Evolutionary conservation across 1,140 invertebrate genomes (phyloP).

Genomic region (Drosophila tropicalis): DNA sequence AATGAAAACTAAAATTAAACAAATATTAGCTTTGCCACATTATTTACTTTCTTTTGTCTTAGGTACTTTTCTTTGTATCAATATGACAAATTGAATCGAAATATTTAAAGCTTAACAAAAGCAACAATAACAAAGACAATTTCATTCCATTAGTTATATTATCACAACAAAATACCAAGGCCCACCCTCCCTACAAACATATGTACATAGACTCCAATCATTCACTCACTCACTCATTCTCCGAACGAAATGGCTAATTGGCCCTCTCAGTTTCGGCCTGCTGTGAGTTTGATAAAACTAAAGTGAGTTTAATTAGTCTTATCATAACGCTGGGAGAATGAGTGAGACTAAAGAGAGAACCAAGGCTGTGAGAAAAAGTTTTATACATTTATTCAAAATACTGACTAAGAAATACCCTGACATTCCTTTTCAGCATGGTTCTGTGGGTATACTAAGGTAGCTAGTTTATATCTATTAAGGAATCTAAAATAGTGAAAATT

Average conservation of each 20-base stretch:
- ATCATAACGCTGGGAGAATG: conserved; percentile 32
- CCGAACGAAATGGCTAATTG: conserved; percentile 39
- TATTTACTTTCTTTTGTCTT: not conserved
- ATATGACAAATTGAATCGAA: conserved; percentile 26
- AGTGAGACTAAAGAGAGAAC: conserved; percentile 14
- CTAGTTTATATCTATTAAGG: too few species aligned
- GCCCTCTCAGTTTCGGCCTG: conserved; percentile 39
- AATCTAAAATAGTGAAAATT: too few species aligned
- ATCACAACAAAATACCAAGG: conserved; percentile 35
- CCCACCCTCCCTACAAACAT: not conserved
- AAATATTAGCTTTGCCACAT: too few species aligned
- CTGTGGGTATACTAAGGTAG: too few species aligned
- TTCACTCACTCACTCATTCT: not conserved
- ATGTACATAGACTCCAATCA: not conserved
- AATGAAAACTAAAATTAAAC: too few species aligned
- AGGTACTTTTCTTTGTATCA: not conserved
- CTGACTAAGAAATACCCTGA: not conserved
- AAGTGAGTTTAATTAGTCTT: conserved; percentile 73
- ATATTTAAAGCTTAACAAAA: not conserved
- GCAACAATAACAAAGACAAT: conserved; percentile 10
- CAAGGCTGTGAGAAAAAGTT: not conserved
- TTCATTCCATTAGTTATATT: conserved; percentile 29
- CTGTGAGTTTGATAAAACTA: conserved; percentile 68
- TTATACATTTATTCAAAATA: not conserved
- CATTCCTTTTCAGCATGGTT: too few species aligned